Evolutionary conservation across 2,113 vertebrate species (phyloP).

Genomic region (Calidris pygmaea): DNA sequence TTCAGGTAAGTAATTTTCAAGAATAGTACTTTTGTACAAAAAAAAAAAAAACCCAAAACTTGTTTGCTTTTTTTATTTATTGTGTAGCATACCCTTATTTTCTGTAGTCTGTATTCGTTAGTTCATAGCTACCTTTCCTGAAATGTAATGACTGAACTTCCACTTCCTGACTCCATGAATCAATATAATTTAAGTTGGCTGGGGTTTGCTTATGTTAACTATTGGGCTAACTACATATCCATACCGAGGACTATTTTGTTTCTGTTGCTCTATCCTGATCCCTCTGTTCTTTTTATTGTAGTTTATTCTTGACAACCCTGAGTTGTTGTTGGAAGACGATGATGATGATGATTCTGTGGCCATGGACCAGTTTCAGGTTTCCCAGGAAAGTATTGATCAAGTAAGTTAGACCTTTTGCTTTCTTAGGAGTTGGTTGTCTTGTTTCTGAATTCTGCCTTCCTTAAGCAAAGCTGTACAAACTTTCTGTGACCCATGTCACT

Average conservation of each 20-base stretch:
- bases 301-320: constrained; percentile 75
- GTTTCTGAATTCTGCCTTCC: background rate
- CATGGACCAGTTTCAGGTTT: constrained; percentile 54
- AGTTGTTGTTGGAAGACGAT: constrained; percentile 51
- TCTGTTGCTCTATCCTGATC: background rate
- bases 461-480: background rate
- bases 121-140: background rate
- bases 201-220: background rate
- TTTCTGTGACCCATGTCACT: background rate
- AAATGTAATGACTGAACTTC: background rate
- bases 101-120: background rate
- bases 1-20: constrained; percentile 68
- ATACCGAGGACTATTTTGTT: fast-evolving
- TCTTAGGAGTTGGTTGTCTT: background rate
- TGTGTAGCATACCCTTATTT: background rate
- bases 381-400: constrained; percentile 73
- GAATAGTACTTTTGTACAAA: background rate
- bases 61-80: too few relatives aligned
- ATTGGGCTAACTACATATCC: background rate
- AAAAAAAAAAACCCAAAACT: background rate
- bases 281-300: background rate
- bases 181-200: background rate
- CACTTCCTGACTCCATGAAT: background rate
- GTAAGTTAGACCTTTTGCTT: constrained; percentile 53
- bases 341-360: constrained; percentile 52